These are phyloP conservation scores for Uromys caudimaculatus DNA, from an alignment of 2,797 vertebrate genomes.

Conservation along the genomic window DNA sequence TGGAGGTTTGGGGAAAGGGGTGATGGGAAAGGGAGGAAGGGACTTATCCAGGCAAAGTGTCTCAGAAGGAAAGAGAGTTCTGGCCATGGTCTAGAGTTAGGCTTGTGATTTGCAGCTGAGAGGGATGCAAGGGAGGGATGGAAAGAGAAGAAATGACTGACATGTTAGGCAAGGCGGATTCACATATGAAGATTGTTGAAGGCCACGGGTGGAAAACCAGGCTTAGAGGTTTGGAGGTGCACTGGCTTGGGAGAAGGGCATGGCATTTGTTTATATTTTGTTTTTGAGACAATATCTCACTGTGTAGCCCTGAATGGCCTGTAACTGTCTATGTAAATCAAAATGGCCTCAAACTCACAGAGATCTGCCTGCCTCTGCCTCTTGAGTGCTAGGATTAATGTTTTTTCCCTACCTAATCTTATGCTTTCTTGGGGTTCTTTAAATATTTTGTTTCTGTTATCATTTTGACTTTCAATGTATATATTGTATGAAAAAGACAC, in stretches of 20 bases:
- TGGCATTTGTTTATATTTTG: not conserved
- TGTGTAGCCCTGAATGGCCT: not conserved
- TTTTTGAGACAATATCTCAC: not conserved
- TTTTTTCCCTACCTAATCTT: conserved; percentile 56
- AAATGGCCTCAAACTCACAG: not conserved
- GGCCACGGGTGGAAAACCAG: not conserved
- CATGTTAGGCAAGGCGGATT: not conserved
- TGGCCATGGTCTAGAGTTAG: not conserved
- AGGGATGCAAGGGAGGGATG: not conserved
- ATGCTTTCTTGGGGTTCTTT: conserved; percentile 50
- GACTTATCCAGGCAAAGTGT: not conserved
- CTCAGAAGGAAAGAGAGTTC: not conserved
- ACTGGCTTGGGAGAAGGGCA: not conserved
- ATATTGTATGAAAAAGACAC: conserved; percentile 63
- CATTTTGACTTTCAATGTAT: conserved; percentile 70
- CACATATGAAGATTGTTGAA: not conserved
- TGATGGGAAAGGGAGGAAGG: not conserved
- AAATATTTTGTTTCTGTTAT: conserved; percentile 68
- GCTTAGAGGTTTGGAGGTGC: not conserved
- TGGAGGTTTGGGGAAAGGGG: not conserved
- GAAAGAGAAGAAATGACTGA: not conserved
- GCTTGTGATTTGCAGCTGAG: not conserved
- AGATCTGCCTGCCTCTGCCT: not conserved
- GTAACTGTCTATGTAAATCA: not conserved
- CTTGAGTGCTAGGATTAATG: not conserved